Evolutionary conservation across 2,113 vertebrate genomes (phyloP).

Genomic region (Pycnonotus jocosus): DNA sequence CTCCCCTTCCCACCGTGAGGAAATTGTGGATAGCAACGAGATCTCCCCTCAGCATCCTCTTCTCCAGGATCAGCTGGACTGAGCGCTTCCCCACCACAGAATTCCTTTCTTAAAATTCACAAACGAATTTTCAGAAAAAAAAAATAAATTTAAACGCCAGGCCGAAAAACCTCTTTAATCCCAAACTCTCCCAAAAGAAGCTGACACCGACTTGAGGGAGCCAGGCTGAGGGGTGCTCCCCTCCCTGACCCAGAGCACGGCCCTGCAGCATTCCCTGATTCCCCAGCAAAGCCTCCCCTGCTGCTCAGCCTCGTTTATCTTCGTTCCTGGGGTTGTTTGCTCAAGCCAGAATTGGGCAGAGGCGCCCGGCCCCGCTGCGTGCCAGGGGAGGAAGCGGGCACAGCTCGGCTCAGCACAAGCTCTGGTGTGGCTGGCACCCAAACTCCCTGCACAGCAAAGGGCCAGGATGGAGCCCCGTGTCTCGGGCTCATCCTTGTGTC

Average conservation of each 20-base stretch:
- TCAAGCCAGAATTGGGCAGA: neutral
- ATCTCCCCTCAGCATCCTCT: neutral
- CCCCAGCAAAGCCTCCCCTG: neutral
- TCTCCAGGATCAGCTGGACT: neutral
- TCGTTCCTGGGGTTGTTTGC: neutral
- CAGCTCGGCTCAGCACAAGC: neutral
- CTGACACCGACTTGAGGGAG: too few relatives aligned
- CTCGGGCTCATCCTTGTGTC: too few relatives aligned
- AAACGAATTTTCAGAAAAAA: too few relatives aligned
- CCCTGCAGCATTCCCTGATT: neutral
- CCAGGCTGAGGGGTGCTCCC: neutral
- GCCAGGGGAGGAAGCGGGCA: conserved; percentile 39
- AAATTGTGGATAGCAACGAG: rapidly evolving
- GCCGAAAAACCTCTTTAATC: rapidly evolving
- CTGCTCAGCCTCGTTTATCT: neutral
- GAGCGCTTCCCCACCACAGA: rapidly evolving
- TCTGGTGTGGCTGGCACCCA: conserved; percentile 12
- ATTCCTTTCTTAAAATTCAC: neutral
- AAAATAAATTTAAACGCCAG: neutral
- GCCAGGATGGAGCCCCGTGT: neutral
- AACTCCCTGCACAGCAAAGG: neutral
- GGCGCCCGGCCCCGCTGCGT: neutral
- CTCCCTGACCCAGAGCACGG: neutral
- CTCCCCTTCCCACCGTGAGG: rapidly evolving
- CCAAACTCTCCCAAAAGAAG: rapidly evolving